Base-by-base conservation (phyloP, 2,888 invertebrate species). In the Aplocera efformata region DNA sequence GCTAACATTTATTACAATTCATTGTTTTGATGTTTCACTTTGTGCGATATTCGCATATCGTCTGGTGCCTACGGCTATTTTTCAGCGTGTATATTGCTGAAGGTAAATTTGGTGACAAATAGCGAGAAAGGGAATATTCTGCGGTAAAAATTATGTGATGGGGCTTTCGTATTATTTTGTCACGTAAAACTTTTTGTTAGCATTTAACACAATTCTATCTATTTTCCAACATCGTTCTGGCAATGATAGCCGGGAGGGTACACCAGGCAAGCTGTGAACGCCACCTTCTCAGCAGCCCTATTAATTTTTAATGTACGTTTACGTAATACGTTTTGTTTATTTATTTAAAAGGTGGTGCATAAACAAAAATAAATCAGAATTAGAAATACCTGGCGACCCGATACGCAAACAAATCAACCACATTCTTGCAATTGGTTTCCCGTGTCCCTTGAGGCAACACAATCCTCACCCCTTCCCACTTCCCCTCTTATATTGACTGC, bases 1-100 rank as follows among this genome's bases (percentile, higher is more conserved):
- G 65, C 74, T 73, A 71, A 76, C 71, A 69, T 76, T 77, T 73
- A 72, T 80, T 75, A 72, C 67, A 70, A 75, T 68, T 72, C 73
- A 79, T 77, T 79, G 75, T 81, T 79, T 76, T 71, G 63, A 66
- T 68, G 59, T 67, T 55, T 48, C 44, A 50, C 46, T 48, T 52
- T 46, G 33, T 9, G 38, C 27, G 34, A 36, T 36, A 33, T 49
- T 54, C 35, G 42, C 26, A 24, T 41, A 37, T 38, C 25, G 11
- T 20, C 10, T 13, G 32, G 29, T 38, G 27, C 8, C n/a, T 41
- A 26, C 13, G 13, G 13, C 2, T 17, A 20, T 9, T 8, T 30
- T 30, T 17, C 20, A 8, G n/a, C 13, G 13, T 17, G 13, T 5
- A 5, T 17, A 17, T 17, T 17, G 13, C 13, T 17, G 13, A 2